Evolutionary conservation across 2,113 vertebrate genomes (phyloP).

Genomic region (Anthoscopus minutus): DNA sequence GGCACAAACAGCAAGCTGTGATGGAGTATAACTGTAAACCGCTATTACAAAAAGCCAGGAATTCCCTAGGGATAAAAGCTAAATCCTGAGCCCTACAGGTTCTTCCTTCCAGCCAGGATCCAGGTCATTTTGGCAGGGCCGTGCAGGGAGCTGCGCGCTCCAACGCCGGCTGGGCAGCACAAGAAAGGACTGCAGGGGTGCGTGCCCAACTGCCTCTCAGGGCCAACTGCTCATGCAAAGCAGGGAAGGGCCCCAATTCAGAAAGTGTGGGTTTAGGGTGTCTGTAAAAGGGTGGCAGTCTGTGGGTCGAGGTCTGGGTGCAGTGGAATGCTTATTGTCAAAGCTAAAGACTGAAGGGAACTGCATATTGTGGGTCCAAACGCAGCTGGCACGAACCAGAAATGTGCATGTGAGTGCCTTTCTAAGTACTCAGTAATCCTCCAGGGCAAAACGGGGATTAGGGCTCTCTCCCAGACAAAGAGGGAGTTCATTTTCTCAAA

Average conservation of each 20-base stretch:
- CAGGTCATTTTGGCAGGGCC: background rate
- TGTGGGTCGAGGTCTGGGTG: background rate
- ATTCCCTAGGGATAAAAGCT: background rate
- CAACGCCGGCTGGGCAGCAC: background rate
- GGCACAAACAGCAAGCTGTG: background rate
- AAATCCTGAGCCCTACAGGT: background rate
- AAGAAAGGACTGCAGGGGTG: background rate
- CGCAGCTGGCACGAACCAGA: conserved; percentile 58
- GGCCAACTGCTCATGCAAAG: background rate
- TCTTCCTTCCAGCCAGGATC: background rate
- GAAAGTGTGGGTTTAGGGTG: background rate
- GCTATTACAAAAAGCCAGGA: background rate
- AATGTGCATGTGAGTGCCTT: conserved; percentile 71
- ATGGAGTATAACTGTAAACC: background rate
- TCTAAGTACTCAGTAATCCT: conserved; percentile 73
- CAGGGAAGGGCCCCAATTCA: background rate
- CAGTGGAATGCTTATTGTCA: conserved; percentile 50
- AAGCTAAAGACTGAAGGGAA: conserved; percentile 49
- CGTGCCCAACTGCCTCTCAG: background rate
- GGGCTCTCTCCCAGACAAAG: conserved; percentile 57
- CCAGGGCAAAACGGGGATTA: conserved; percentile 71
- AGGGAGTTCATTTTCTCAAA: conserved; percentile 62
- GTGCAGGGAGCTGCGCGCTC: background rate
- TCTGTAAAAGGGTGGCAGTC: conserved; percentile 25
- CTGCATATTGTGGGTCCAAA: conserved; percentile 43